Evolutionary conservation across 2,113 vertebrate species (phyloP).

Genomic region (Balaenoptera acutorostrata): DNA sequence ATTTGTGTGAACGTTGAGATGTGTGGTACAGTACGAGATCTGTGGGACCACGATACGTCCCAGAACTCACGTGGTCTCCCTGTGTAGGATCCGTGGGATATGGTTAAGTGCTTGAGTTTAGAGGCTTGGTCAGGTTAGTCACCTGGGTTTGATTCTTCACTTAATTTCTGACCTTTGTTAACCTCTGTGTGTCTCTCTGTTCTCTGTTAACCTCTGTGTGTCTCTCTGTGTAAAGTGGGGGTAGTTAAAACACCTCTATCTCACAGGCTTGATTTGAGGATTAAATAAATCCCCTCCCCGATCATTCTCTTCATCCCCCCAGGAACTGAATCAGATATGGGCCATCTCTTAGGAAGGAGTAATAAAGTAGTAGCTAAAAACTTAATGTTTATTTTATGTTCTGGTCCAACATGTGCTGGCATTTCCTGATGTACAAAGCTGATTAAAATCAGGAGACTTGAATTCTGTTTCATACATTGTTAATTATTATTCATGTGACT

Average conservation of each 20-base stretch:
- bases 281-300: background rate
- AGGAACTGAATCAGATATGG: background rate
- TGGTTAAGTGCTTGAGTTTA: background rate
- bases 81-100: background rate
- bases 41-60: background rate
- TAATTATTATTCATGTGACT: slow-evolving; percentile 29
- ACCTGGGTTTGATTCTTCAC: background rate
- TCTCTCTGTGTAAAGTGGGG: background rate
- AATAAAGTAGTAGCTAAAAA: slow-evolving; percentile 28
- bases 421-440: slow-evolving; percentile 41
- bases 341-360: slow-evolving; percentile 12
- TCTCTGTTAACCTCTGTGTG: background rate
- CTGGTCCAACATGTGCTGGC: background rate
- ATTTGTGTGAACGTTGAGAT: background rate
- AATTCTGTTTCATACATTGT: slow-evolving; percentile 21
- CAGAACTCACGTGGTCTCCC: background rate
- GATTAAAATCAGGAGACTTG: slow-evolving; percentile 24
- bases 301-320: background rate
- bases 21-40: background rate
- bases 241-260: background rate
- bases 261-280: background rate
- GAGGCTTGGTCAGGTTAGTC: background rate
- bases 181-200: background rate
- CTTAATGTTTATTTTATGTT: slow-evolving; percentile 20
- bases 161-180: background rate